Evolutionary conservation across 1,140 invertebrate genomes (phyloP).

Genomic region (Acromyrmex heyeri): DNA sequence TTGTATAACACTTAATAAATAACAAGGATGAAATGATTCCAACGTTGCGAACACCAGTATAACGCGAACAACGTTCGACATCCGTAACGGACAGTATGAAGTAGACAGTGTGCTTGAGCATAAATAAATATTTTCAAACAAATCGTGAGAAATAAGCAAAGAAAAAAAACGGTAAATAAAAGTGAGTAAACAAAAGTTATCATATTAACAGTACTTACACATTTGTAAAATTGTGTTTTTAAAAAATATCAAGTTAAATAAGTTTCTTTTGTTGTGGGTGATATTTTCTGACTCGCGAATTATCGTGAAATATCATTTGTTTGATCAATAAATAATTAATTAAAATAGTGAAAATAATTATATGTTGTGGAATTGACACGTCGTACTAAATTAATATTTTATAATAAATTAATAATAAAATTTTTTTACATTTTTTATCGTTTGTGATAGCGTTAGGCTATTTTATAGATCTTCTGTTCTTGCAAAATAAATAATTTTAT

Average conservation of each 20-base stretch:
- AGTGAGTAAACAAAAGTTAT: background rate
- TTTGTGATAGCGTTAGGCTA: no score
- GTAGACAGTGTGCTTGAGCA: background rate
- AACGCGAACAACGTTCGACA: background rate
- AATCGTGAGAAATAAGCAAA: background rate
- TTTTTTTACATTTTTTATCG: background rate
- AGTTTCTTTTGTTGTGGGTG: background rate
- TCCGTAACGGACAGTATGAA: background rate
- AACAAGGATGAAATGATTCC: no score
- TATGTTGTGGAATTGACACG: background rate
- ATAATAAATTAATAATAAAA: background rate
- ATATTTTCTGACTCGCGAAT: background rate
- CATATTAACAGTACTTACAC: no score
- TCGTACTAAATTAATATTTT: background rate
- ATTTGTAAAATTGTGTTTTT: background rate
- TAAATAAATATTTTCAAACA: background rate
- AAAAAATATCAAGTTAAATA: background rate
- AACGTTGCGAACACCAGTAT: no score
- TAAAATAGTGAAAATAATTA: background rate
- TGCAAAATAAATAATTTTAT: no score
- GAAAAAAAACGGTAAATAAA: background rate
- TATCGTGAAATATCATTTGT: background rate
- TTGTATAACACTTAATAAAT: no score
- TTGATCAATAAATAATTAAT: background rate
- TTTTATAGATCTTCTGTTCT: no score